Conservation (phyloP, 2,113 vertebrate genomes). For the Okapia johnstoni region DNA sequence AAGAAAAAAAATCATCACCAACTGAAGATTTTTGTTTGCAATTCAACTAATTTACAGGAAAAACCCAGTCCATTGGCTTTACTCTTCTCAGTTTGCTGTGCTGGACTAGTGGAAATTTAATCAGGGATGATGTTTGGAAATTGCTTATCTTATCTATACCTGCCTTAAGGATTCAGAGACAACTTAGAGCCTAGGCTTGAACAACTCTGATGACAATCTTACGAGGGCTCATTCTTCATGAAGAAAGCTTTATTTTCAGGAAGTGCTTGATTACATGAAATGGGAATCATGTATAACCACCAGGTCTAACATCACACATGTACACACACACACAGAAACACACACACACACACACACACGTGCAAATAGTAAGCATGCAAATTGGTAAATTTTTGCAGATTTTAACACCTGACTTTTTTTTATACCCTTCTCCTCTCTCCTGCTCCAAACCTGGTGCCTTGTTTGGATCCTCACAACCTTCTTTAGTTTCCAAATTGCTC, state of each 20-base stretch:
- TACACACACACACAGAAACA: background rate
- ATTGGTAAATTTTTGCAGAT: background rate
- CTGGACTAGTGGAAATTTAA: background rate
- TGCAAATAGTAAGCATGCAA: background rate
- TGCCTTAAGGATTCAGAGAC: background rate
- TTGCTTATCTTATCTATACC: background rate
- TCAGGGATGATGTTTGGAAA: background rate
- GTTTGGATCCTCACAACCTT: background rate
- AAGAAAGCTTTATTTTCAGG: background rate
- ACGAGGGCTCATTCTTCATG: background rate
- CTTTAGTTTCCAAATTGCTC: background rate
- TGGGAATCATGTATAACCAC: background rate
- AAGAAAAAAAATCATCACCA: background rate
- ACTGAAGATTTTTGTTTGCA: background rate
- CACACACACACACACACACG: background rate
- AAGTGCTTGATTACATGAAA: background rate
- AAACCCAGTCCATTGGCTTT: background rate
- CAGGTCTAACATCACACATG: background rate
- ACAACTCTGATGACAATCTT: background rate
- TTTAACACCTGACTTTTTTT: background rate
- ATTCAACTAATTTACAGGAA: background rate
- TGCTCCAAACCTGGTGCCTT: background rate
- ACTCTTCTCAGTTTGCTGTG: background rate
- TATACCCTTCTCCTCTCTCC: fast-evolving
- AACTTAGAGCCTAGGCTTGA: background rate